phyloP scores from a whole-genome alignment of 2,113 vertebrate genomes.

The Zeus faber region DNA sequence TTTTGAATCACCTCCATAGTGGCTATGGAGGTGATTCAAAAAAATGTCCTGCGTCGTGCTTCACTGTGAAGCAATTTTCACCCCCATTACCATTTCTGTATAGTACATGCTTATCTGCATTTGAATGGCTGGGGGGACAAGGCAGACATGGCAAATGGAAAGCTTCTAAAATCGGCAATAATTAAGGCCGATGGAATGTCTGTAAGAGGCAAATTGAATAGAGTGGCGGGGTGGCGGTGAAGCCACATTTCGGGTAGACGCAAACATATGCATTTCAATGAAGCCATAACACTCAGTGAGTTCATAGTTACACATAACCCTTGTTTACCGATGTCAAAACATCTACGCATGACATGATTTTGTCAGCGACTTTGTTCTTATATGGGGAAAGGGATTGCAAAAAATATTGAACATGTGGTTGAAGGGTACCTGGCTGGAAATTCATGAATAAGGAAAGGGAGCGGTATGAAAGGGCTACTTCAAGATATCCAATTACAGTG shows the following conservation, averaged over 20 bases:
- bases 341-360: neutral
- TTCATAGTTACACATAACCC: too few relatives aligned
- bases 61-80: conserved; percentile 35
- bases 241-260: too few relatives aligned
- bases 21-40: too few relatives aligned
- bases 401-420: conserved; percentile 23
- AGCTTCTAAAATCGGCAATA: conserved; percentile 19
- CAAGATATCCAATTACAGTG: conserved; percentile 58
- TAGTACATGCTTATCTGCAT: conserved; percentile 32
- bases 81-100: conserved; percentile 35
- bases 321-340: neutral
- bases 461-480: conserved; percentile 44
- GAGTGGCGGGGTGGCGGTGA: neutral
- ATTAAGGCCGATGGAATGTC: conserved; percentile 9
- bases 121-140: conserved; percentile 33
- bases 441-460: conserved; percentile 28
- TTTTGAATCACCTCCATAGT: too few relatives aligned
- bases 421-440: conserved; percentile 28
- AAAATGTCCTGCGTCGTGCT: conserved; percentile 1
- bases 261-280: neutral
- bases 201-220: neutral
- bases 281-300: too few relatives aligned
- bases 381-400: neutral
- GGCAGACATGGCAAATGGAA: conserved; percentile 15
- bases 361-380: too few relatives aligned